Conservation (phyloP, 2,113 vertebrate genomes). For the Damaliscus lunatus region DNA sequence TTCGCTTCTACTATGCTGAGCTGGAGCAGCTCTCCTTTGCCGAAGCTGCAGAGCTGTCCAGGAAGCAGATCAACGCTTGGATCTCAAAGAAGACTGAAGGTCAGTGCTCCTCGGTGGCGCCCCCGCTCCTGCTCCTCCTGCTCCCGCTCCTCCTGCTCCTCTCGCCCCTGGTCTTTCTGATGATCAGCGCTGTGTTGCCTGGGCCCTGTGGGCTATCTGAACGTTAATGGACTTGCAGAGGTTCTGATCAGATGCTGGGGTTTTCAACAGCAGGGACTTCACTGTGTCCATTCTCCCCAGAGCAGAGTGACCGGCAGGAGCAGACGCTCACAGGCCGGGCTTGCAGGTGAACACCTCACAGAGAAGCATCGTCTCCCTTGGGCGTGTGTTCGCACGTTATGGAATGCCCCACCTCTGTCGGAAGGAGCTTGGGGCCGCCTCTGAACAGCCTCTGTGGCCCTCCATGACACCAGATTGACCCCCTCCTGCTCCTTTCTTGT, state of each 20-base stretch:
- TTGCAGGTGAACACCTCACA: not conserved
- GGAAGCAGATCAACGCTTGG: constrained; percentile 43
- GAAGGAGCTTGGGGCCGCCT: not conserved
- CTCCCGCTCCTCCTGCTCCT: accelerated
- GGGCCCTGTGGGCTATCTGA: not conserved
- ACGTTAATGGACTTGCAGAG: not conserved
- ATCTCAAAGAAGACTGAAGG: constrained; percentile 50
- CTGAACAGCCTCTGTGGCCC: not conserved
- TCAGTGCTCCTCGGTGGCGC: not conserved
- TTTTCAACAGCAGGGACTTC: not conserved
- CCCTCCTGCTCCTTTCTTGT: not conserved
- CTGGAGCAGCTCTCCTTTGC: constrained; percentile 27
- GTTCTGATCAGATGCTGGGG: not conserved
- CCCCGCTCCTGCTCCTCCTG: accelerated
- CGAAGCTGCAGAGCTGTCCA: not conserved
- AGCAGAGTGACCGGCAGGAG: not conserved
- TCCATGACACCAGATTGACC: not conserved
- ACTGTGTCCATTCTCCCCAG: not conserved
- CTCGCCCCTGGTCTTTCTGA: not conserved
- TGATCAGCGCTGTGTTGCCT: not conserved
- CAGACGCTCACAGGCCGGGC: not conserved
- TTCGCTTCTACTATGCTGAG: not conserved
- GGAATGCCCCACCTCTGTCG: not conserved
- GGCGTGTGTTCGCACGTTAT: not conserved
- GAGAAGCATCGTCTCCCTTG: not conserved